phyloP scores from a whole-genome alignment of 2,888 invertebrate genomes.

The Pristionchus fissidentatus region DNA sequence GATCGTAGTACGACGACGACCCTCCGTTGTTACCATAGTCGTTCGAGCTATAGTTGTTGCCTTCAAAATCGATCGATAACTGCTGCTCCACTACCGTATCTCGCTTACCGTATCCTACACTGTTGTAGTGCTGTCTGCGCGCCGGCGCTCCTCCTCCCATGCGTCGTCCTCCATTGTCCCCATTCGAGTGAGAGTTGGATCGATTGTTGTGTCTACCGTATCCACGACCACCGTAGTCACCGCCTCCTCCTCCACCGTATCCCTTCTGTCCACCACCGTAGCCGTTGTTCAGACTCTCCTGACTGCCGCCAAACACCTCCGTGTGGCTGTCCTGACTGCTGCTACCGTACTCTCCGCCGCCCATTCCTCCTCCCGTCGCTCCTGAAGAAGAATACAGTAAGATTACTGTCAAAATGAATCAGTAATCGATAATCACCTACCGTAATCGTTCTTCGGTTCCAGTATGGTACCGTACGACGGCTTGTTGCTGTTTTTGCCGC shows the following conservation, averaged over 20 bases:
- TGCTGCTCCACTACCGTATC: neutral
- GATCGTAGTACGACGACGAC: slow-evolving; percentile 11
- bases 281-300: slow-evolving; percentile 31
- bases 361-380: neutral
- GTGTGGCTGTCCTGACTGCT: slow-evolving; percentile 37
- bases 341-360: slow-evolving; percentile 15
- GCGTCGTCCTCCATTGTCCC: neutral
- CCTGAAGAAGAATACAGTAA: too few relatives aligned
- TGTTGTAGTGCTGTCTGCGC: neutral
- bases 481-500: neutral
- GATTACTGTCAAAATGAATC: neutral
- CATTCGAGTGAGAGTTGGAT: too few relatives aligned
- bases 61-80: neutral
- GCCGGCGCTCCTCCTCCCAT: neutral
- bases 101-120: slow-evolving; percentile 14
- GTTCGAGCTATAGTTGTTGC: neutral
- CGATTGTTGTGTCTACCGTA: slow-evolving; percentile 5
- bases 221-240: too few relatives aligned
- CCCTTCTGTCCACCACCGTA: neutral
- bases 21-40: slow-evolving; percentile 17
- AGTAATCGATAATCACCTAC: neutral
- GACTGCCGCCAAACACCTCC: slow-evolving; percentile 43
- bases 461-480: slow-evolving; percentile 9
- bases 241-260: slow-evolving; percentile 38
- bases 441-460: slow-evolving; percentile 31